Base-by-base conservation (phyloP, 2,113 vertebrate species). In the Chunga burmeisteri region DNA sequence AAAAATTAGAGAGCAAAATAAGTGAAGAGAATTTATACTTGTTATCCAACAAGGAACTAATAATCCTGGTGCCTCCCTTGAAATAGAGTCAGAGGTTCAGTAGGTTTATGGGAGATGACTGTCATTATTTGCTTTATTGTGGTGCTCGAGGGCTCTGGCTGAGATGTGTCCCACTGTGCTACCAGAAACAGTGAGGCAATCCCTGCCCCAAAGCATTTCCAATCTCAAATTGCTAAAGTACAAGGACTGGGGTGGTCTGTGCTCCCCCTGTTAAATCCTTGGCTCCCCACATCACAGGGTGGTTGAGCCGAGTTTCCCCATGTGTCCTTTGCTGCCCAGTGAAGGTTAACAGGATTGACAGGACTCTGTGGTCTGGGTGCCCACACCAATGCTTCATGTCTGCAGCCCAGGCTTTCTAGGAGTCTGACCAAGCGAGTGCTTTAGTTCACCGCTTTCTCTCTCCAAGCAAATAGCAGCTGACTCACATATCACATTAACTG, bases 231-330 rank as follows among this genome's bases (percentile, higher is more conserved):
- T 46, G 22, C 29, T 36, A 61, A 68, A 55, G 44, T 55, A 32
- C 27, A 44, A 50, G 18, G 21, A 25, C 17, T 18, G 40, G 13
- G n/a, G 16, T 25, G 29, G 14, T 63, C 47, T 88, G 30, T 53
- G 22, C 21, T 49, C 12, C 32, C 7, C 3, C 13, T 12, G 44
- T 10, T 66, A 49, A 42, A 58, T 16, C 25, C 22, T 38, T 40
- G 9, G 13, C 21, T 94, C 10, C 20, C 7, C 0, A 0, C 23
- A 44, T 25, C 42, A 27, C 0, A 0, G 40, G 3, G 42, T 38
- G 14, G 17, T 40, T 67, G 21, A 42, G 29, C 22, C 42, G 44
- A 36, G 8, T 36, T 55, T 81, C 16, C 50, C 7, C 5, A 12
- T 12, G 8, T n/a, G 36, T 44, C 13, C 40, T 59, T 55, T 3